phyloP scores from a whole-genome alignment of 1,140 invertebrate species.

The Drosophila kohkoa region DNA sequence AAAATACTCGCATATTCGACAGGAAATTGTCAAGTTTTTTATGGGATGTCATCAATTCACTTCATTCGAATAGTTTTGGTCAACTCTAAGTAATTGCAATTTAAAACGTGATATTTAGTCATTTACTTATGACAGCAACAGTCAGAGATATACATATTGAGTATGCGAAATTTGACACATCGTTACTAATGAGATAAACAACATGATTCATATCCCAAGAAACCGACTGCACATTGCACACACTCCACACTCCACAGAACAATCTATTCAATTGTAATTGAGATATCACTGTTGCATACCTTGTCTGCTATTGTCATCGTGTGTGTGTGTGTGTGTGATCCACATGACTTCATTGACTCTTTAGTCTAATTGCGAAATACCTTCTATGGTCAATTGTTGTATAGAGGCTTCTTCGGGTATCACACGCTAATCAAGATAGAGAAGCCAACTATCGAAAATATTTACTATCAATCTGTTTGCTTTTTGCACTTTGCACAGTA shows the following conservation, averaged over 20 bases:
- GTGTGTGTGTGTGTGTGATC: conserved; percentile 14
- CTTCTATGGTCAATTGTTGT: neutral
- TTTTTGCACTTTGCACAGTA: conserved; percentile 8
- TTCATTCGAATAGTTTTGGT: conserved; percentile 1
- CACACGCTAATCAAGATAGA: conserved; percentile 21
- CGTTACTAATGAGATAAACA: conserved; percentile 77
- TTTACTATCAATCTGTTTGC: conserved; percentile 20
- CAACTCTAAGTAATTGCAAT: conserved; percentile 35
- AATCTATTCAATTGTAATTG: conserved; percentile 38
- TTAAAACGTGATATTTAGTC: conserved; percentile 58
- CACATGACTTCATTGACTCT: conserved; percentile 19
- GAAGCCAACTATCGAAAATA: conserved; percentile 2
- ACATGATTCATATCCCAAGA: conserved; percentile 55
- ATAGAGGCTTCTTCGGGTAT: neutral
- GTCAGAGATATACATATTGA: conserved; percentile 15
- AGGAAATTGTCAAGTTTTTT: conserved; percentile 39
- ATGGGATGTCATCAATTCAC: conserved; percentile 17
- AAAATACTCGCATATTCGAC: conserved; percentile 8
- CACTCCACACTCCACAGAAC: conserved; percentile 3
- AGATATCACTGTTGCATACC: conserved; percentile 23
- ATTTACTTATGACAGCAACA: conserved; percentile 45
- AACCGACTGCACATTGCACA: conserved; percentile 13
- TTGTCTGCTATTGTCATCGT: conserved; percentile 12
- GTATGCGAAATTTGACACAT: conserved; percentile 70
- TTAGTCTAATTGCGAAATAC: conserved; percentile 39